A percentile compares a stretch with the other conserved stretches of the same genome.
Evolutionary conservation across 2,113 vertebrate genomes (phyloP).

Genomic region (Grus americana): DNA sequence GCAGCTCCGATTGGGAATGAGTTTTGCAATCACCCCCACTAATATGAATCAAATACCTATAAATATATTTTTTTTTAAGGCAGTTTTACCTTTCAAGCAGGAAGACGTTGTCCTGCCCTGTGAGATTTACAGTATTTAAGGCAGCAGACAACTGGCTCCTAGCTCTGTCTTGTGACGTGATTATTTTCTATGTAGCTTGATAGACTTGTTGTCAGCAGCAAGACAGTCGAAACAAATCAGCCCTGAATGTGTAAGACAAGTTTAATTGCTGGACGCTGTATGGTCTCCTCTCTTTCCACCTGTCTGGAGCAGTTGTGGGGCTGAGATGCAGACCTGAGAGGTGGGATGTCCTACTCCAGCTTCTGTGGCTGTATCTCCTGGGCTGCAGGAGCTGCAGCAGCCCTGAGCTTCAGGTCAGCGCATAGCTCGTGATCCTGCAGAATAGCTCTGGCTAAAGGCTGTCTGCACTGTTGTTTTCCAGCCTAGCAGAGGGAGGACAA

Average conservation of each 20-base stretch:
- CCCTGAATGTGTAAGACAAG: neutral
- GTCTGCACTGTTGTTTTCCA: neutral
- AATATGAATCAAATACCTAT: neutral
- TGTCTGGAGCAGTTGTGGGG: rapidly evolving
- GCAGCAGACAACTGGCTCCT: neutral
- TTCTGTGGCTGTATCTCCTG: neutral
- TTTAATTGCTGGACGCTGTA: neutral
- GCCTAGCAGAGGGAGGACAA: neutral
- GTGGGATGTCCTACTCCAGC: neutral
- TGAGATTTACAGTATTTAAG: neutral
- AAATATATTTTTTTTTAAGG: neutral
- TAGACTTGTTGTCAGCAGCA: neutral
- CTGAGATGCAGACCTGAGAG: neutral
- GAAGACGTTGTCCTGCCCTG: neutral
- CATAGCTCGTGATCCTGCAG: rapidly evolving
- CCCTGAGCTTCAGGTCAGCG: neutral
- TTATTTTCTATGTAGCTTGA: neutral
- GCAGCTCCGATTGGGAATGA: neutral
- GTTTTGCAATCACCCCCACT: neutral
- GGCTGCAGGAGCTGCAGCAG: neutral
- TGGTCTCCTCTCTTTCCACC: neutral
- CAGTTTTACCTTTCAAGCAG: neutral
- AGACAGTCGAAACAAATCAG: neutral
- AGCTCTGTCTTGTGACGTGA: neutral
- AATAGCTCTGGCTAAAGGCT: neutral